Evolutionary conservation across 2,113 vertebrate genomes (phyloP), one percentile per base, ranked within the genome.

Genomic region (Entelurus aequoreus): DNA sequence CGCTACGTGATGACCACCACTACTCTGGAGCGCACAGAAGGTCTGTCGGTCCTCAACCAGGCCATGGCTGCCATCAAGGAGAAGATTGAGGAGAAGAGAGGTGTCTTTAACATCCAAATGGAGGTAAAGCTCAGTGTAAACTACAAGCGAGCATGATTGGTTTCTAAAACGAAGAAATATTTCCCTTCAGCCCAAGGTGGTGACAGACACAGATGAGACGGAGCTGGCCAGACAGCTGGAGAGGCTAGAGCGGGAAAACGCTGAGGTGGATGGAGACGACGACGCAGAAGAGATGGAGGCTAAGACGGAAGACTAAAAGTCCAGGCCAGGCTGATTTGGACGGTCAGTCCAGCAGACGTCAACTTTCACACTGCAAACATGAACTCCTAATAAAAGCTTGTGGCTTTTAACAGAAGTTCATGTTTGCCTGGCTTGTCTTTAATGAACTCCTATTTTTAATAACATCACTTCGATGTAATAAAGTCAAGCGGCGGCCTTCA

Each of bases 1-100:
- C 93, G 95, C 19, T 99, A 99, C n/a, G 96, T 99, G 77, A 99
- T 99, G 96, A 99, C 96, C 0, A 99, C 96, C 5, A 98, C 95
- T 73, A 98, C 96, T 1, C 88, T 99, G 84, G 96, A 99, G 87
- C 94, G 96, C 76, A 98, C 96, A 37, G 96, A 99, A 86, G 96
- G 96, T 4, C 90, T 99, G 15, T 98, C 96, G 60, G 93, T 99
- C 49, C 93, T 99, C 75, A 98, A 96, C 84, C 96, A 98, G 84
- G 96, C 96, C 73, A 99, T 99, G 96, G 90, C 94, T 56, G 94
- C 96, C 60, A 99, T 99, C 84, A 99, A 99, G 88, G 96, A 99
- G 84, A 96, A 93, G 88, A 98, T 99, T 14, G 96, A 98, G 69
- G 96, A 99, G 86, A 99, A 99, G 77, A 92, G 96, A 65, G 96